phyloP scores from a whole-genome alignment of 2,888 invertebrate species.

The Sepiola atlantica region DNA sequence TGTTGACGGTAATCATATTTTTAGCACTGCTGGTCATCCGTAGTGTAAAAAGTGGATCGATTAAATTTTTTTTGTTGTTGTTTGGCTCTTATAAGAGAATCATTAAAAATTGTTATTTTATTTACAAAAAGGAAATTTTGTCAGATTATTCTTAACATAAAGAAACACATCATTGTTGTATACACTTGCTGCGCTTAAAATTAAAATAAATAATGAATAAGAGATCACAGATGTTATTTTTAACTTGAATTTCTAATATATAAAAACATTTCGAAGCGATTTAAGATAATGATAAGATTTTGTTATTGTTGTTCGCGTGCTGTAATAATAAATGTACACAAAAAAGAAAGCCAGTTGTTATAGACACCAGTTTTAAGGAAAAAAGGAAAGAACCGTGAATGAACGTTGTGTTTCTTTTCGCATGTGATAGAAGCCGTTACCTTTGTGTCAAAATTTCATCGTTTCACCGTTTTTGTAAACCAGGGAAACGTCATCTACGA shows the following conservation, averaged over 20 bases:
- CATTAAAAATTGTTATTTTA: neutral
- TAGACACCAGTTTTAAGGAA: neutral
- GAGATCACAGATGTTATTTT: neutral
- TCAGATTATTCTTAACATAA: no score
- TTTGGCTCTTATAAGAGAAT: neutral
- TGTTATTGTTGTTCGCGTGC: neutral
- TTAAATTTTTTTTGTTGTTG: neutral
- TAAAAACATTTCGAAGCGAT: neutral
- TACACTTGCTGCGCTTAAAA: neutral
- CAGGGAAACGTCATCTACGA: conserved; percentile 16
- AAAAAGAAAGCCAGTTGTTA: neutral
- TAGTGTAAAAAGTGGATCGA: neutral
- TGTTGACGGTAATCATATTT: neutral
- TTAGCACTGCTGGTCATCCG: neutral
- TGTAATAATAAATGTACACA: neutral
- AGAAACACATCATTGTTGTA: no score
- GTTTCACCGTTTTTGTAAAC: conserved; percentile 12
- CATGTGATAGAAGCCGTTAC: neutral
- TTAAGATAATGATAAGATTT: neutral
- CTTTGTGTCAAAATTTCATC: conserved; percentile 32
- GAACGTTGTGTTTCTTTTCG: neutral
- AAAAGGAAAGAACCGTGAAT: neutral
- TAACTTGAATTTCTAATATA: neutral
- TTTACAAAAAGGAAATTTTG: no score
- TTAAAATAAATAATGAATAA: neutral